phyloP scores from a whole-genome alignment of 2,797 vertebrate species.

The Platalea minor region DNA sequence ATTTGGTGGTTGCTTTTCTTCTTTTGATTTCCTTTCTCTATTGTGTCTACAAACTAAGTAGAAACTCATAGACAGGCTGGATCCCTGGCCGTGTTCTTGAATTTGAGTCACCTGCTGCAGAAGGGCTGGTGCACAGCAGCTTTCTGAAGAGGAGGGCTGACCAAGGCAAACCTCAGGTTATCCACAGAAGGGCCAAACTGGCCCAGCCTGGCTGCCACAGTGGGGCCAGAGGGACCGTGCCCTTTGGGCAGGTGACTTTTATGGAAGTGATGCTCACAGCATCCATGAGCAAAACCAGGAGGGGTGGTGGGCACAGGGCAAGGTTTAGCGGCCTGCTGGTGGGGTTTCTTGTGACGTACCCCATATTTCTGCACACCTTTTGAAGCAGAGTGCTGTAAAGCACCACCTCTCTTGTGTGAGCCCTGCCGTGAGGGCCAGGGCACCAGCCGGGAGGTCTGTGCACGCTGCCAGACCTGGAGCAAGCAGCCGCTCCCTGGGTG shows the following conservation, averaged over 20 bases:
- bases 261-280: too few species aligned
- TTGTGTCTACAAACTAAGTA: fast-evolving
- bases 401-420: not conserved
- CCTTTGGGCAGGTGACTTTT: not conserved
- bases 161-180: not conserved
- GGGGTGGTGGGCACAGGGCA: not conserved
- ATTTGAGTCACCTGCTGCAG: not conserved
- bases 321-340: not conserved
- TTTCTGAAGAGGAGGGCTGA: not conserved
- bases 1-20: too few species aligned
- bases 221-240: not conserved
- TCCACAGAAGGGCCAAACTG: not conserved
- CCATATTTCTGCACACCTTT: fast-evolving
- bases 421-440: fast-evolving
- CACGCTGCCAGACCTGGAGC: fast-evolving
- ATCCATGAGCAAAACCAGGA: not conserved
- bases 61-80: too few species aligned
- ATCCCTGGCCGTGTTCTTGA: too few species aligned
- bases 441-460: not conserved
- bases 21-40: not conserved
- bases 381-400: not conserved
- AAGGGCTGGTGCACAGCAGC: not conserved
- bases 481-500: too few species aligned
- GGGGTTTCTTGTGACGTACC: too few species aligned
- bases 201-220: not conserved